Evolutionary conservation across 2,113 vertebrate genomes (phyloP).

Genomic region (Microcebus griseorufus): DNA sequence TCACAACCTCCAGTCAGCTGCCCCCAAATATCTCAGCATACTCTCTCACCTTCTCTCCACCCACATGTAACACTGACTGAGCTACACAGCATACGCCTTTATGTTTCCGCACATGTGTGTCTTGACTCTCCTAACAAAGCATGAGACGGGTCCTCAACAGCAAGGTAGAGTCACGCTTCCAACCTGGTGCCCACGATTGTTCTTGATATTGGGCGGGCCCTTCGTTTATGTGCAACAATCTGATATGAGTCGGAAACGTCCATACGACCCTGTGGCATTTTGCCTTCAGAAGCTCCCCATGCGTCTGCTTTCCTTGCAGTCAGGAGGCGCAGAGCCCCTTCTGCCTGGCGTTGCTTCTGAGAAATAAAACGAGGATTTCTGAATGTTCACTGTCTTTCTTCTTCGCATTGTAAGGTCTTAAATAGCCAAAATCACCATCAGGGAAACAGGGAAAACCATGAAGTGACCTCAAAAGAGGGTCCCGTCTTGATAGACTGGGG

Average conservation of each 20-base stretch:
- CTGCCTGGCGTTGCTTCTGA: not conserved
- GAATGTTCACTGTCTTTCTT: not conserved
- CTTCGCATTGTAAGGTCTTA: not conserved
- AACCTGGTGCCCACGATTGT: rapidly evolving
- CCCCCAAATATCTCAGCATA: not conserved
- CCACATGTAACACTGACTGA: not conserved
- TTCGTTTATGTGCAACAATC: not conserved
- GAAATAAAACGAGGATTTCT: slow-evolving; percentile 6
- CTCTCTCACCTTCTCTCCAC: not conserved
- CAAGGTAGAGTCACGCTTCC: not conserved
- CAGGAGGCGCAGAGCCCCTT: not conserved
- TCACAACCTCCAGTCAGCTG: not conserved
- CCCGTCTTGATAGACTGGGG: not conserved
- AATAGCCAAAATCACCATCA: not conserved
- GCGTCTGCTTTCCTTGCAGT: not conserved
- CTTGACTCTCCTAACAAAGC: not conserved
- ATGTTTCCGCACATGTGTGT: rapidly evolving
- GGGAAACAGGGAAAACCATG: not conserved
- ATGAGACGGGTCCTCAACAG: not conserved
- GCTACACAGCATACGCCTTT: rapidly evolving
- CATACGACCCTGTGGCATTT: not conserved
- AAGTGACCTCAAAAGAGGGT: not conserved
- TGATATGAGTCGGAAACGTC: not conserved
- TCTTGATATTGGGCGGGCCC: not conserved
- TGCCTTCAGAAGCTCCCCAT: not conserved